Conservation (phyloP, 2,888 invertebrate species). For the Himalopsyche kuldschensis region DNA sequence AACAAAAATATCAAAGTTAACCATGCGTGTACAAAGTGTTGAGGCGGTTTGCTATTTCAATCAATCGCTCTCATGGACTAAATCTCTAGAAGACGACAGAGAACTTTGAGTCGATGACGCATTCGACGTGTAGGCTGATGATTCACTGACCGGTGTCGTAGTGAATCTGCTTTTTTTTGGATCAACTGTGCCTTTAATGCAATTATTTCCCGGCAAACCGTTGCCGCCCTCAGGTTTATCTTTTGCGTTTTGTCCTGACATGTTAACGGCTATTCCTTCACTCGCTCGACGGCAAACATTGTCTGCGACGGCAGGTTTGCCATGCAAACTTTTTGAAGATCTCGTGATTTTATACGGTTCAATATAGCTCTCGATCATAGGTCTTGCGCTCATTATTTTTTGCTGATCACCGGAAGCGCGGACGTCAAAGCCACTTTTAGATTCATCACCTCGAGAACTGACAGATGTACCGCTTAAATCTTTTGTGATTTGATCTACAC, state of each 20-base stretch:
- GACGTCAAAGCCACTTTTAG: not conserved
- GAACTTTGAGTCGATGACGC: not conserved
- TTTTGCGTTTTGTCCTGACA: not conserved
- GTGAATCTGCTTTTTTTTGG: conserved; percentile 36
- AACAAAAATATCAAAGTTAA: too few relatives aligned
- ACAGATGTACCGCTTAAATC: not conserved
- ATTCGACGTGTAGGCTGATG: conserved; percentile 13
- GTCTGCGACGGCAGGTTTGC: conserved; percentile 42
- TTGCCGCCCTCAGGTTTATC: not conserved
- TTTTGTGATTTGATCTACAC: not conserved
- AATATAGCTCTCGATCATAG: conserved; percentile 50
- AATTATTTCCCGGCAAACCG: not conserved
- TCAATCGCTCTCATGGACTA: not conserved
- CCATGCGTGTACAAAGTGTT: too few relatives aligned
- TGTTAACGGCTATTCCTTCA: conserved; percentile 24
- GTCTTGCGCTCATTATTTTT: conserved; percentile 36
- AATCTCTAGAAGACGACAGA: not conserved
- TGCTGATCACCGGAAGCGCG: not conserved
- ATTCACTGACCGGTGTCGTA: conserved; percentile 36
- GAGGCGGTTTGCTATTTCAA: not conserved
- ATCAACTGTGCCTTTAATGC: not conserved
- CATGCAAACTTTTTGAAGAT: conserved; percentile 53
- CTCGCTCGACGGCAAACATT: conserved; percentile 26
- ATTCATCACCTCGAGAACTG: not conserved
- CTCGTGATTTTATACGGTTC: conserved; percentile 54